Evolutionary conservation across 2,113 vertebrate genomes (phyloP).

Genomic region (Sterrhoptilus dennistouni): DNA sequence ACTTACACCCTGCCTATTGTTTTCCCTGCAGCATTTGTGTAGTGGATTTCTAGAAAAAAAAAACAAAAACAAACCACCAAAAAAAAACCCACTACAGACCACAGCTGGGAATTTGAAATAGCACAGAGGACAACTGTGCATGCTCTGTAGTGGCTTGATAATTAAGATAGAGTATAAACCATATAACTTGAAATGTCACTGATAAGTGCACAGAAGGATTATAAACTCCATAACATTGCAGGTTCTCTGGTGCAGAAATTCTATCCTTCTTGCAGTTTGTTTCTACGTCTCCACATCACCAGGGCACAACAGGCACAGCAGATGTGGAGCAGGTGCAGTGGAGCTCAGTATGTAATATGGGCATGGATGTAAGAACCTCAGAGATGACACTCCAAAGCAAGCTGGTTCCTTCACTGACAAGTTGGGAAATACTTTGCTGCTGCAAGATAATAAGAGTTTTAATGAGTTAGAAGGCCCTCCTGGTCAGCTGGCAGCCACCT

Average conservation of each 20-base stretch:
- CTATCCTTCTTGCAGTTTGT: not conserved
- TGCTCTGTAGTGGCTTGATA: not conserved
- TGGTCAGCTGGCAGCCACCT: not conserved
- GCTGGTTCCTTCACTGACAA: not conserved
- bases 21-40: not conserved
- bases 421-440: not conserved
- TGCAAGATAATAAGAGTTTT: not conserved
- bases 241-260: not conserved
- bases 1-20: not conserved
- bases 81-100: no score
- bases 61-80: not conserved
- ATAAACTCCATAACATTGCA: not conserved
- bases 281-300: not conserved
- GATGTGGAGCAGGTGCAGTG: not conserved
- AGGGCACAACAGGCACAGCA: not conserved
- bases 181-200: not conserved
- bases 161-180: not conserved
- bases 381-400: not conserved
- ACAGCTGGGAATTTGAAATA: not conserved
- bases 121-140: not conserved
- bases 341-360: not conserved
- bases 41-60: not conserved
- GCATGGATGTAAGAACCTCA: not conserved
- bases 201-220: not conserved
- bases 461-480: not conserved